Percentiles rank a stretch among this genome's conserved stretches.
Evolutionary conservation across 2,888 invertebrate genomes (phyloP).

Genomic region (Ctena decussata): DNA sequence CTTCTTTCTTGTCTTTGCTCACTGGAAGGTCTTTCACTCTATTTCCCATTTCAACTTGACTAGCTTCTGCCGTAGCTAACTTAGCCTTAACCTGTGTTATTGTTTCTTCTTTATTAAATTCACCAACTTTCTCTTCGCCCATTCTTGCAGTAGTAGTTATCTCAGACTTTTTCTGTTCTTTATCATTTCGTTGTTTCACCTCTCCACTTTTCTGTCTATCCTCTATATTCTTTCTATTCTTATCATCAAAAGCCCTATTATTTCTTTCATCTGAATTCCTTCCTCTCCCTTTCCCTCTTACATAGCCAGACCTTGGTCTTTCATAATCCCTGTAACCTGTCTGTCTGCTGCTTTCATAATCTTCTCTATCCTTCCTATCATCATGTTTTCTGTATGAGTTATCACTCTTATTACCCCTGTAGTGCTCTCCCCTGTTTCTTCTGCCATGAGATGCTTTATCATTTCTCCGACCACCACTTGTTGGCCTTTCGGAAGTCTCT

Average conservation of each 20-base stretch:
- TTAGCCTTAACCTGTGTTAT: background rate
- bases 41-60: background rate
- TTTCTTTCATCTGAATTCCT: background rate
- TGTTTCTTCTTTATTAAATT: background rate
- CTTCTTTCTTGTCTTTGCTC: background rate
- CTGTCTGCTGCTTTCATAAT: background rate
- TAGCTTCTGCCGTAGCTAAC: background rate
- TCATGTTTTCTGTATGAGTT: background rate
- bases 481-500: background rate
- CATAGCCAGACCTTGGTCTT: background rate
- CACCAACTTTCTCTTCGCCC: background rate
- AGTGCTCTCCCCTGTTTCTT: background rate
- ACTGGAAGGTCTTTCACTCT: background rate
- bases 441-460: background rate
- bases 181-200: background rate
- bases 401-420: background rate
- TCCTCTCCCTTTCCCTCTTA: constrained; percentile 6
- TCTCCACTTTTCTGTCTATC: background rate
- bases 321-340: constrained; percentile 1
- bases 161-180: background rate
- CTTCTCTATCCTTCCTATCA: background rate
- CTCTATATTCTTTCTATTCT: background rate
- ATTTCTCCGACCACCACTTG: background rate
- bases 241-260: background rate
- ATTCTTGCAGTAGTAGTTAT: too few relatives aligned